These are phyloP conservation scores for Syrphus vitripennis DNA, from an alignment of 2,888 invertebrate species.

Conservation along the genomic window DNA sequence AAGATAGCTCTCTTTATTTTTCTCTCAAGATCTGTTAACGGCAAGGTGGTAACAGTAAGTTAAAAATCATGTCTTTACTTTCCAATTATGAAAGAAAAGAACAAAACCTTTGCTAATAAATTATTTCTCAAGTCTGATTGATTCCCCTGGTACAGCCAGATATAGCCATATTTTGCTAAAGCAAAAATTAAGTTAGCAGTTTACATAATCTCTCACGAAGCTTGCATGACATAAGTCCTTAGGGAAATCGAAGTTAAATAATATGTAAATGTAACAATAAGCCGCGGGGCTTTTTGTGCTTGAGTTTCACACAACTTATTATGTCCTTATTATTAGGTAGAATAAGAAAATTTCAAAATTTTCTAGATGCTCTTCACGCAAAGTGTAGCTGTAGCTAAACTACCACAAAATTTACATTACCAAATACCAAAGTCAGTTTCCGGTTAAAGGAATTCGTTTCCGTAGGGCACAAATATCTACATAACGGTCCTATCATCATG, in stretches of 20 bases:
- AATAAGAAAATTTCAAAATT: not conserved
- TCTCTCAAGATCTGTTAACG: too few relatives aligned
- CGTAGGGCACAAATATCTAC: constrained; percentile 29
- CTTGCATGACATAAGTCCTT: constrained; percentile 2
- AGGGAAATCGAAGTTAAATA: not conserved
- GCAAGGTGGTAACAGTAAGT: too few relatives aligned
- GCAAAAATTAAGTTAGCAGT: not conserved
- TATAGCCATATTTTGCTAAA: not conserved
- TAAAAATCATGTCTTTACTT: too few relatives aligned
- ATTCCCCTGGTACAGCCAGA: too few relatives aligned
- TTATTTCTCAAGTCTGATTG: not conserved
- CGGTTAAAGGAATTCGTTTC: constrained; percentile 35
- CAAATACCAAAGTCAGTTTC: not conserved
- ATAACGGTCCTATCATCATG: constrained; percentile 27
- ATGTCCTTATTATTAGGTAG: not conserved
- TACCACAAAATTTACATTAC: constrained; percentile 22
- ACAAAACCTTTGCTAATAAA: not conserved
- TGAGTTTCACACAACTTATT: not conserved
- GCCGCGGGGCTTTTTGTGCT: constrained; percentile 7
- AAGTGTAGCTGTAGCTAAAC: not conserved
- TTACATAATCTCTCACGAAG: not conserved
- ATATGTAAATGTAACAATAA: not conserved
- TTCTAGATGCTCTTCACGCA: constrained; percentile 1
- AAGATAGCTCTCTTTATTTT: too few relatives aligned
- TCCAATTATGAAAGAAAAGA: not conserved